Evolutionary conservation across 2,888 invertebrate species (phyloP), one percentile per base, ranked within the genome.

Genomic region (Lithophane leautieri): DNA sequence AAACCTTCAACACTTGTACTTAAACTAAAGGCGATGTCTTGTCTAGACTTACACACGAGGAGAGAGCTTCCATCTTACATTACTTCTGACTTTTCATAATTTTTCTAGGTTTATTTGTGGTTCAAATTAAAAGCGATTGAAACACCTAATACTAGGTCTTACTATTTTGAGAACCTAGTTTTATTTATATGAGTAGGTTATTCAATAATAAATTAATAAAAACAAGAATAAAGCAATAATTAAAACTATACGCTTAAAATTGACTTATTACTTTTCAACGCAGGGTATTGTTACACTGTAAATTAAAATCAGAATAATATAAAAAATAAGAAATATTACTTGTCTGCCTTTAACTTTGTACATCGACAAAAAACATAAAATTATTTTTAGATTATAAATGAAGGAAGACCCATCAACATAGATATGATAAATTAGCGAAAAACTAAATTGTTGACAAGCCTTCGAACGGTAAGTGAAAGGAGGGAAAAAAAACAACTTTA

Each of bases 61-160:
- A 70, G 86, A 90, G 88, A 90, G 89, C 90, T 90, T 84, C 88
- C 87, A 92, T 34, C 90, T 90, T 84, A 89, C 87, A 92, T 94
- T 92, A 93, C 89, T 90, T 91, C 89, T 93, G 91, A 91, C 89
- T 91, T 94, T 93, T 93, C 90, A 88, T 89, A 83, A 90, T 4
- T 4, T 73, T 69, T 73, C 76, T 56, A 16, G 63, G 67, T 58
- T 70, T 68, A 12, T 52, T 69, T 73, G 42, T 80, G 86, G 82
- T 80, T 25, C 70, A 87, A 87, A 85, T 74, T 7, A 87, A 61
- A 74, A 78, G 81, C 68, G 65, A 22, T 25, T 63, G 7, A 7
- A 22, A 25, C 22, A 42, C 14, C 2, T 16, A 42, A 28, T 28
- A 25, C 0, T 54, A 28, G 28, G 16, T n/a, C 8, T 34, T 6